Evolutionary conservation across 1,140 invertebrate genomes (phyloP).

Genomic region (Hycleus cichorii): DNA sequence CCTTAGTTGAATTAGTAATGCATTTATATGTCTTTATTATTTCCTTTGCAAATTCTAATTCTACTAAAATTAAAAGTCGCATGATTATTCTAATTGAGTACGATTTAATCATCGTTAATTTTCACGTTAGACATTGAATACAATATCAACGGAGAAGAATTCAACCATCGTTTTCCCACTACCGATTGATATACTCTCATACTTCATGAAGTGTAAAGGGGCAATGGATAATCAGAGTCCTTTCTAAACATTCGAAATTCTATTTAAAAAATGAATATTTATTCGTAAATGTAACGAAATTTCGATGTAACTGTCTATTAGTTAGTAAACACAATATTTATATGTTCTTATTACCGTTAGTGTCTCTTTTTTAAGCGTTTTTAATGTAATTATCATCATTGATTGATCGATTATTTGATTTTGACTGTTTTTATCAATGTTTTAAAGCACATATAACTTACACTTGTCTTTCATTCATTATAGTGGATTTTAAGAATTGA

Average conservation of each 20-base stretch:
- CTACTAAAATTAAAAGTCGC: too few relatives aligned
- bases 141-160: constrained; percentile 95
- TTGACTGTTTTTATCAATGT: not conserved
- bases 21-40: too few relatives aligned
- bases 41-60: too few relatives aligned
- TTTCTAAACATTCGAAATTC: constrained; percentile 7
- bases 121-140: constrained; percentile 72
- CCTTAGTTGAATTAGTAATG: too few relatives aligned
- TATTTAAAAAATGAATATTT: not conserved
- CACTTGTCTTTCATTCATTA: constrained; percentile 7
- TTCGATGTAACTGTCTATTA: too few relatives aligned
- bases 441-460: constrained; percentile 4
- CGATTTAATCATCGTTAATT: too few relatives aligned
- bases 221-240: constrained; percentile 3
- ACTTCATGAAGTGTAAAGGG: constrained; percentile 54
- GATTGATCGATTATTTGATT: not conserved
- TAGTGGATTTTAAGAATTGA: too few relatives aligned
- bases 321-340: not conserved
- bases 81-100: too few relatives aligned
- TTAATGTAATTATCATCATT: too few relatives aligned
- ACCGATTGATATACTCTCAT: constrained; percentile 82
- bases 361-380: constrained; percentile 5
- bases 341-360: constrained; percentile 10
- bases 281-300: too few relatives aligned
- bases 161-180: constrained; percentile 96